Base-by-base conservation (phyloP, 2,797 vertebrate species). In the Tapirus indicus region DNA sequence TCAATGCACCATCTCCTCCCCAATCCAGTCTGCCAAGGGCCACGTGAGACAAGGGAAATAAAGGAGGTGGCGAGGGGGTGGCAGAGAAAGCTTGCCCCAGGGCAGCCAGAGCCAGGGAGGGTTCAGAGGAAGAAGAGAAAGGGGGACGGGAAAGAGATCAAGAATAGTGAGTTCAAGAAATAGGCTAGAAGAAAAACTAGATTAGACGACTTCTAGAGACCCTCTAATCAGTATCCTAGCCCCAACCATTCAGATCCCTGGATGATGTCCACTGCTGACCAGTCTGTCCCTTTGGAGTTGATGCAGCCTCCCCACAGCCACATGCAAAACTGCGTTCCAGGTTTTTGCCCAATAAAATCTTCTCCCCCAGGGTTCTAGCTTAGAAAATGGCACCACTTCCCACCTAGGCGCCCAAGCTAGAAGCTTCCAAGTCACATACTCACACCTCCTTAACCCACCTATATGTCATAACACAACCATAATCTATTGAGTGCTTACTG, bases 381-480 rank as follows among this genome's bases (percentile, higher is more conserved):
- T 17, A 78, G 71, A 80, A 91, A 91, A 52, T 0, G 13, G 23
- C 25, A 68, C 47, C 47, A 47, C 56, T 69, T 75, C 54, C 47
- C 60, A 58, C 20, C 3, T 6, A 27, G 1, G 49, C 1, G 18
- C 32, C 62, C 72, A 77, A 75, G 6, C 66, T 16, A 20, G 60
- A 96, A 64, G 54, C 44, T 66, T 75, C 78, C 91, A 92, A 79
- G 49, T 88, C 83, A 92, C 78, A 62, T 25, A 41, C 7, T n/a
- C 27, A 10, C 14, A 78, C 44, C 17, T 75, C 77, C 29, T 74
- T 74, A 88, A 16, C 25, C 4, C 29, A 38, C 25, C 56, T 62
- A 8, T 2, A 44, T 2, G 18, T 49, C 52, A n/a, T 8, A 32
- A 38, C 29, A 25, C 23, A 62, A 56, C 6, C 60, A 18, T 4